Evolutionary conservation across 1,140 invertebrate genomes (phyloP).

Genomic region (Atta colombica): DNA sequence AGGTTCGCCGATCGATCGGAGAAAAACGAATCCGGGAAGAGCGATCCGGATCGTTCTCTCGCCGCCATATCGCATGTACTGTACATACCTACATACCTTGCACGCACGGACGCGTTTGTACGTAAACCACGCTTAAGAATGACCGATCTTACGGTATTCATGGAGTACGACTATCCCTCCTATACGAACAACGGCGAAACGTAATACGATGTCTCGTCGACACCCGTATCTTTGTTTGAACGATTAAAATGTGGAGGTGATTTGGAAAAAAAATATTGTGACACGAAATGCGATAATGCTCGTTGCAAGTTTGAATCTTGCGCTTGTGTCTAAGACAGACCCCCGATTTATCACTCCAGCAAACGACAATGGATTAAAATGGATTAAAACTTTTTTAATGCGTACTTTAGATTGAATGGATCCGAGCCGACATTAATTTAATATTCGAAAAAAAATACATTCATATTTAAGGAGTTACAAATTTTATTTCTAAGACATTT

Average conservation of each 20-base stretch:
- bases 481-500: no score
- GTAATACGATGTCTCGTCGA: not conserved
- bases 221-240: not conserved
- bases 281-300: no score
- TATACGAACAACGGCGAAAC: no score
- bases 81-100: no score
- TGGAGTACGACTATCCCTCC: no score
- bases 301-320: slow-evolving; percentile 11
- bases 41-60: not conserved
- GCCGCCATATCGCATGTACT: not conserved
- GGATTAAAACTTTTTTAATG: no score
- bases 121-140: not conserved
- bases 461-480: no score
- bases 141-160: not conserved
- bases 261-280: not conserved
- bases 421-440: no score
- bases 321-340: slow-evolving; percentile 32
- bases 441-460: no score
- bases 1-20: not conserved
- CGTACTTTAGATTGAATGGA: no score
- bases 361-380: no score
- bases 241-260: not conserved
- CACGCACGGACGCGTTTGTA: not conserved
- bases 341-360: slow-evolving; percentile 26
- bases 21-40: not conserved